Base-by-base conservation (phyloP, 2,797 vertebrate species). In the Odontamblyopus lacepedii region DNA sequence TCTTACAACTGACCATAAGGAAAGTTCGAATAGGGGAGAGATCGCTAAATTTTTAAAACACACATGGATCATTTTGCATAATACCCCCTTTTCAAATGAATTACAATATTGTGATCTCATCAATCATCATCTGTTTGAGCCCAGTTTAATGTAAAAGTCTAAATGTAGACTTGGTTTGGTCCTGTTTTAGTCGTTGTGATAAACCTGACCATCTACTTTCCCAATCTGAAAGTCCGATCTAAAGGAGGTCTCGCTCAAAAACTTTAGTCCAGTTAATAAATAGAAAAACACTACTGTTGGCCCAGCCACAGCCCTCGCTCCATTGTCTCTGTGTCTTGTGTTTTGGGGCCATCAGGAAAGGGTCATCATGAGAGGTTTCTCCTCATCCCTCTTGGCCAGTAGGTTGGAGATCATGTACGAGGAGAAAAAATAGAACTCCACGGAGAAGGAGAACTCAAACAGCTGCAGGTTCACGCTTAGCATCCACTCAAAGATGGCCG, bases 401-500 rank as follows among this genome's bases (percentile, higher is more conserved):
- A 95, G 85, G 32, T 92, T 92, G 27, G 91, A 86, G 35, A 95
- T 23, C 94, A 94, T 94, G 81, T 78, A 91, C 12, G 94, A 92
- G 0, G 93, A 93, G 82, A 95, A 95, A 86, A 78, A 91, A 65
- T 35, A 87, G 78, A 95, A 95, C 79, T 95, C 94, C 71, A 87
- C 81, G 0, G 68, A 60, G 5, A 78, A 95, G 84, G 90, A 95
- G 81, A 95, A 87, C 83, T 94, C 93, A 71, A 94, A 95, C 67
- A 95, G 64, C 80, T 94, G 89, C 75, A 94, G 71, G 83, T 95
- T 95, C 32, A 87, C 7, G 0, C 90, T 90, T 63, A 95, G 88
- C 53, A 87, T 87, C 94, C 94, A 95, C 83, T 95, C 94, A 62
- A 94, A 93, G 6, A 95, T 57, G 3, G 94, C 94, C 3, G 92